Conservation (phyloP, 2,888 invertebrate genomes). For the Thymelicus sylvestris region DNA sequence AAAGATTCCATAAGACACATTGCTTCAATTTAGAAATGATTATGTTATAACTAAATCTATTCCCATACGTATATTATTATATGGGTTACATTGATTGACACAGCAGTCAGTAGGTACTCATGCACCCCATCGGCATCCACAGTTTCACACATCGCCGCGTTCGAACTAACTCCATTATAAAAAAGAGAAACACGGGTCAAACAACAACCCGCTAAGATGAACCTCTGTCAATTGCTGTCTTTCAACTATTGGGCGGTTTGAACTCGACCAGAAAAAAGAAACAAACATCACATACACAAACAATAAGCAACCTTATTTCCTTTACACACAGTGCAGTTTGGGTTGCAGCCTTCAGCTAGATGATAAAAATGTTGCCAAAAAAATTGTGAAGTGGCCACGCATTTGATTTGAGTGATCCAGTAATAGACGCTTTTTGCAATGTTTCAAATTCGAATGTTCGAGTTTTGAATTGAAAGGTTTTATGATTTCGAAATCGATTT, state of each 20-base stretch:
- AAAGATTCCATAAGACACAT: too few species aligned
- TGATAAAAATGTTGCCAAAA: slow-evolving; percentile 22
- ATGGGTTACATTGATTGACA: slow-evolving; percentile 2
- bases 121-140: slow-evolving; percentile 11
- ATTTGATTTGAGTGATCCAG: slow-evolving; percentile 34
- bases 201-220: slow-evolving; percentile 55
- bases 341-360: background rate
- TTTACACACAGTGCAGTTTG: background rate
- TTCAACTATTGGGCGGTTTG: slow-evolving; percentile 43
- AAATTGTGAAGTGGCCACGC: slow-evolving; percentile 27
- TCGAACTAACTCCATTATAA: slow-evolving; percentile 36
- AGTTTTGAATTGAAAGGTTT: slow-evolving; percentile 25
- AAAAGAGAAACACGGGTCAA: slow-evolving; percentile 48
- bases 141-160: slow-evolving; percentile 62
- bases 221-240: slow-evolving; percentile 56
- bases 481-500: slow-evolving; percentile 19
- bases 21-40: too few species aligned
- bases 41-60: too few species aligned
- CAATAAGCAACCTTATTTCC: background rate
- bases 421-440: slow-evolving; percentile 32
- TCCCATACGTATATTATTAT: background rate
- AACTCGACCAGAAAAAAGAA: slow-evolving; percentile 14
- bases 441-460: slow-evolving; percentile 21
- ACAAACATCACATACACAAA: background rate
- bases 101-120: background rate